These are phyloP conservation scores for Chauna torquata DNA, from an alignment of 2,113 vertebrate genomes.

Conservation along the genomic window DNA sequence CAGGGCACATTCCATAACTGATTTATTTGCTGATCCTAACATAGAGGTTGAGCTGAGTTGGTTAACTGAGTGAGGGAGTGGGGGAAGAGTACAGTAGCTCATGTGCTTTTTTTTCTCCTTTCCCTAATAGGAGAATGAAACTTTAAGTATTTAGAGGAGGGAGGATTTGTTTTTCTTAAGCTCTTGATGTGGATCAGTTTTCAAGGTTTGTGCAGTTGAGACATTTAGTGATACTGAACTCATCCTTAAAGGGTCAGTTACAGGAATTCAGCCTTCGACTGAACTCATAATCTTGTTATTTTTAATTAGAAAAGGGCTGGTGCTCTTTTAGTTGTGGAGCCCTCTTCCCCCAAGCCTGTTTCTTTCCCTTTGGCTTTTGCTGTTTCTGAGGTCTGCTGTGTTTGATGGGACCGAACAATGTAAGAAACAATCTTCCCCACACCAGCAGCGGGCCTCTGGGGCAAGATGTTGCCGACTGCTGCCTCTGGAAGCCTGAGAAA, in stretches of 20 bases:
- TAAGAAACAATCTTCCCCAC: background rate
- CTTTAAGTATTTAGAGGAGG: conserved; percentile 16
- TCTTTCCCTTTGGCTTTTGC: background rate
- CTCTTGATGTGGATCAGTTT: background rate
- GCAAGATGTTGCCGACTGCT: background rate
- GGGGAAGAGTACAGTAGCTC: background rate
- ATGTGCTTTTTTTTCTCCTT: background rate
- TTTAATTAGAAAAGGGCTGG: conserved; percentile 53
- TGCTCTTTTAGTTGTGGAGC: background rate
- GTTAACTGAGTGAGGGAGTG: background rate
- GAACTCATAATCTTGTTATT: conserved; percentile 70
- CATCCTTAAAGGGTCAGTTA: conserved; percentile 50
- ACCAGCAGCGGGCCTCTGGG: background rate
- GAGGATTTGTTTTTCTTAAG: conserved; percentile 47
- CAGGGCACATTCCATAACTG: background rate
- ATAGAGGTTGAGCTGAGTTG: background rate
- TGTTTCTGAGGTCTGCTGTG: background rate
- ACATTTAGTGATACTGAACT: background rate
- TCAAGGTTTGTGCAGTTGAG: conserved; percentile 30
- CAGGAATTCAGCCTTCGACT: conserved; percentile 69
- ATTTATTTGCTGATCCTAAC: background rate
- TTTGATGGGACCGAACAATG: background rate
- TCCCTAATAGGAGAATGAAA: background rate
- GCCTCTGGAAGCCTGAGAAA: background rate
- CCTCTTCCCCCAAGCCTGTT: background rate